These are phyloP conservation scores for Druceiella hillmani DNA, from an alignment of 2,888 invertebrate genomes.

Conservation along the genomic window DNA sequence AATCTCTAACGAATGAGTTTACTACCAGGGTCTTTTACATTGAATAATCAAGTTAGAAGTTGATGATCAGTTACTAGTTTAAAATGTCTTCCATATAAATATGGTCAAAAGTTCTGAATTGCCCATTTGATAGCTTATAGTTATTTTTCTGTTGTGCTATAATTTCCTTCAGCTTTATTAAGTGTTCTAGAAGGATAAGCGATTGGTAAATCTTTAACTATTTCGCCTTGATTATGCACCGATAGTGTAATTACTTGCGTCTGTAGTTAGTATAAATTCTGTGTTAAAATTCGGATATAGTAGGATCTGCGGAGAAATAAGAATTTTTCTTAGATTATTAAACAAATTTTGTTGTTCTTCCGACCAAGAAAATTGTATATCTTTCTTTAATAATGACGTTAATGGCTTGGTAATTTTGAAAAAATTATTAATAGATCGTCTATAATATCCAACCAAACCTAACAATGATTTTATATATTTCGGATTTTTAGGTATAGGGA, in stretches of 20 bases:
- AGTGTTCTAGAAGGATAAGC: conserved; percentile 28
- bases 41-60: conserved; percentile 24
- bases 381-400: neutral
- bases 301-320: conserved; percentile 16
- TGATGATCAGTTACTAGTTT: conserved; percentile 26
- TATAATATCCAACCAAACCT: conserved; percentile 27
- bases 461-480: too few species aligned
- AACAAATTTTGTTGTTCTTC: neutral
- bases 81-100: conserved; percentile 27
- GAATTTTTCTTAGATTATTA: neutral
- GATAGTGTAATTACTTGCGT: conserved; percentile 26
- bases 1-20: conserved; percentile 25
- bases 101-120: conserved; percentile 26
- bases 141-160: conserved; percentile 24
- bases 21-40: conserved; percentile 24
- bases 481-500: too few species aligned
- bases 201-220: conserved; percentile 27
- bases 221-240: conserved; percentile 25
- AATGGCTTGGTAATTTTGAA: neutral
- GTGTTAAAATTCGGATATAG: conserved; percentile 28
- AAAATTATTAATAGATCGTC: conserved; percentile 25
- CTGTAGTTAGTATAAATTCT: conserved; percentile 28
- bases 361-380: neutral
- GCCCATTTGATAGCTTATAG: conserved; percentile 27
- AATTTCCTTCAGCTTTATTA: conserved; percentile 23